A percentile compares a stretch with the other conserved stretches of the same genome.
phyloP scores from a whole-genome alignment of 2,113 vertebrate species.

The Paradoxurus hermaphroditus region DNA sequence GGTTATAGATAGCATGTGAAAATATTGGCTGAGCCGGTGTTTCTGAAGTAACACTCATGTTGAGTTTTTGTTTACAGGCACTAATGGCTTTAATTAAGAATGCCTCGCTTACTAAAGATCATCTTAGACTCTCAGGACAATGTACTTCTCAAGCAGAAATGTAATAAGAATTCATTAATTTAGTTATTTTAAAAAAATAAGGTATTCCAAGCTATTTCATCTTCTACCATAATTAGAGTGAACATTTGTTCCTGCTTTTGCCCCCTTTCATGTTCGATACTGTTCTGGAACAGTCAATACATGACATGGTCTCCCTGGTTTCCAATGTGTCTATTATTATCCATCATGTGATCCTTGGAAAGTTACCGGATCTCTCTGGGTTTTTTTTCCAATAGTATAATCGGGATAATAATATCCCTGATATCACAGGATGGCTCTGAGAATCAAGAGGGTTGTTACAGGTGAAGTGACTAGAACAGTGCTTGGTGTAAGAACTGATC shows the following conservation, averaged over 20 bases:
- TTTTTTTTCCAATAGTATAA: background rate
- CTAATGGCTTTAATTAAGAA: conserved; percentile 1
- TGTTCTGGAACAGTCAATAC: background rate
- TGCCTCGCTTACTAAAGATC: background rate
- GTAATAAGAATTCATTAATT: background rate
- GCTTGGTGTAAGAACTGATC: background rate
- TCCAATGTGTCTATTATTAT: background rate
- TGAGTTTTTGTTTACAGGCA: conserved; percentile 23
- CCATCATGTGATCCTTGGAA: background rate
- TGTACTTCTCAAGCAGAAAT: background rate
- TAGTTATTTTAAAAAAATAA: background rate
- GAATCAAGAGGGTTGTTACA: background rate
- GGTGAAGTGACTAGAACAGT: background rate
- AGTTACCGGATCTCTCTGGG: background rate
- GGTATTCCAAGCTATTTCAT: background rate
- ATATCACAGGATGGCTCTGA: background rate
- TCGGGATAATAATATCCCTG: background rate
- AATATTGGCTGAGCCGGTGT: background rate
- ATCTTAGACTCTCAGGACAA: background rate
- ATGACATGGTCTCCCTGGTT: background rate
- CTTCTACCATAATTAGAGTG: background rate
- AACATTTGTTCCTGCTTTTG: background rate
- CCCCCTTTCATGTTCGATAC: background rate
- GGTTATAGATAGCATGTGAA: conserved; percentile 12
- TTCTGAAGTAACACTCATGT: background rate